Conservation (phyloP, 2,888 invertebrate genomes). For the Emesis furor region DNA sequence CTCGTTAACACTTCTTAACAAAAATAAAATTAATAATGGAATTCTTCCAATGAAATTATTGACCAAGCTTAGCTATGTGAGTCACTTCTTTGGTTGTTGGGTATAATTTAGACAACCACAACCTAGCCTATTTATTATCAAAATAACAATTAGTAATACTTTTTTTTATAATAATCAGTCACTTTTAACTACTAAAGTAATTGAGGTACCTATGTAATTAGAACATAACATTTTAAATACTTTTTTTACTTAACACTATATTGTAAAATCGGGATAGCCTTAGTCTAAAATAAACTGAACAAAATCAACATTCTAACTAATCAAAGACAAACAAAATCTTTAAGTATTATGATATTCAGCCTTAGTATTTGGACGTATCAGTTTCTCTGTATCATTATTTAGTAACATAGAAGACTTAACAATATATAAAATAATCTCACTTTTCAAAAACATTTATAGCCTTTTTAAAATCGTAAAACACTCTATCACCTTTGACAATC, state of each 20-base stretch:
- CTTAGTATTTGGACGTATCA: neutral
- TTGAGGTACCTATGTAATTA: neutral
- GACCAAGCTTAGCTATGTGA: neutral
- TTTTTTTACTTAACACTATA: neutral
- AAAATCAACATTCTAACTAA: slow-evolving; percentile 4
- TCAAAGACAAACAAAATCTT: neutral
- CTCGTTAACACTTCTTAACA: neutral
- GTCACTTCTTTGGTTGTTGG: too few relatives aligned
- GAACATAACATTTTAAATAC: neutral
- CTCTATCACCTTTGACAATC: slow-evolving; percentile 1
- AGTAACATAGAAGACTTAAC: slow-evolving; percentile 3
- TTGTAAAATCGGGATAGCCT: neutral
- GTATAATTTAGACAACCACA: too few relatives aligned
- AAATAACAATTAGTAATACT: too few relatives aligned
- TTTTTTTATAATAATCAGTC: too few relatives aligned
- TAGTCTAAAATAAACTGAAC: neutral
- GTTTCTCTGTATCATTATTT: slow-evolving; percentile 3
- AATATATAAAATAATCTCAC: slow-evolving; percentile 4
- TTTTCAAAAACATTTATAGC: neutral
- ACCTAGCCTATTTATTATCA: too few relatives aligned
- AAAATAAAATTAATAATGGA: neutral
- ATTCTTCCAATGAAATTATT: slow-evolving; percentile 1
- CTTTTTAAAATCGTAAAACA: neutral
- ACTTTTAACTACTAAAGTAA: too few relatives aligned
- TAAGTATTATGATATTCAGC: neutral